Base-by-base conservation (phyloP, 2,888 invertebrate species). In the Tortricodes alternella region DNA sequence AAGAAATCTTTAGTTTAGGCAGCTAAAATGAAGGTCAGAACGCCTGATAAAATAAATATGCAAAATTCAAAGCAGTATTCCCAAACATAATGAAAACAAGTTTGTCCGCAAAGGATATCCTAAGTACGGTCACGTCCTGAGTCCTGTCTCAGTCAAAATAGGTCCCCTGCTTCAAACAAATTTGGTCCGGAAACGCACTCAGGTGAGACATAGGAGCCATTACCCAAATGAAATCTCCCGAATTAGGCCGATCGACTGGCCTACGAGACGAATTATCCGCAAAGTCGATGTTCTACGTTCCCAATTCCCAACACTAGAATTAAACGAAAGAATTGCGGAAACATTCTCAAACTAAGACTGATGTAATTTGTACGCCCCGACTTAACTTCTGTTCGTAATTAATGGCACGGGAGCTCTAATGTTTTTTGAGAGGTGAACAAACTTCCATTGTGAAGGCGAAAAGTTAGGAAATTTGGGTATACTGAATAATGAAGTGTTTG, bases 191-290 rank as follows among this genome's bases (percentile, higher is more conserved):
- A 69, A 71, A 71, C 71, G 75, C 78, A 73, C 71, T 73, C 78
- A 83, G 82, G 82, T 83, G 80, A 82, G 78, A 76, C 83, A 83
- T 81, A 79, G 77, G 77, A 62, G 64, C 76, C 78, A 80, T 83
- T 82, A 82, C 70, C 57, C 68, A 77, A 83, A 80, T 74, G 76
- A 76, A 76, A 77, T 77, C 76, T 73, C 53, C 70, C 71, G 73
- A 81, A 85, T 84, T 83, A 83, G 77, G 74, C 73, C 78, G 74
- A 85, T 85, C 78, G 78, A 78, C 79, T 72, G 70, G 75, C 70
- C 76, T 75, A 66, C 70, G 73, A 78, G 77, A 79, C 77, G 76
- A 81, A 85, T 84, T 80, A 79, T 77, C 75, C 60, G 60, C 65
- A 64, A 71, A 70, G 71, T 74, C 68, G 71, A 78, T 76, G 79